A percentile compares a stretch with the other conserved stretches of the same genome.
phyloP scores from a whole-genome alignment of 2,888 invertebrate genomes.

The Eupithecia pulchellata region DNA sequence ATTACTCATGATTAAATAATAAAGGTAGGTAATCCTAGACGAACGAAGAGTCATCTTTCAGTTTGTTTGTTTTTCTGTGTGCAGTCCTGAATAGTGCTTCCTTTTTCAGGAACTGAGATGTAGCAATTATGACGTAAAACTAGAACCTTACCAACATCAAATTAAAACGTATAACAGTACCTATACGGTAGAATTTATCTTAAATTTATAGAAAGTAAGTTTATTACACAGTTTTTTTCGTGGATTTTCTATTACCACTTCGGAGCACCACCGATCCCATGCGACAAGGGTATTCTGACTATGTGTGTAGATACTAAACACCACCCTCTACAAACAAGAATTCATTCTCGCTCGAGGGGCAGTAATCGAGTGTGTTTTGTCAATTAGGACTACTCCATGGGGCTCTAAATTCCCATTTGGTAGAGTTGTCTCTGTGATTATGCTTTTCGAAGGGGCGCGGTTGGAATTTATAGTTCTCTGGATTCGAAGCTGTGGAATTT shows the following conservation, averaged over 20 bases:
- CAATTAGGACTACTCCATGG: conserved; percentile 72
- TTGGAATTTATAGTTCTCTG: conserved; percentile 76
- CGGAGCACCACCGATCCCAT: not conserved
- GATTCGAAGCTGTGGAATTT: conserved; percentile 47
- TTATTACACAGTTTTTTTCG: too few species aligned
- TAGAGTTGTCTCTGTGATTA: conserved; percentile 75
- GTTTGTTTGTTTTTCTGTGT: too few species aligned
- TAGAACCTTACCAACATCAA: too few species aligned
- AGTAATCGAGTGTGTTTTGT: conserved; percentile 74
- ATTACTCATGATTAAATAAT: too few species aligned
- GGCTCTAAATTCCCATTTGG: conserved; percentile 77
- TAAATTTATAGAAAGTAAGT: too few species aligned
- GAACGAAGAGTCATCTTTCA: too few species aligned
- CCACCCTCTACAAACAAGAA: conserved; percentile 8
- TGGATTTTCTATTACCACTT: not conserved
- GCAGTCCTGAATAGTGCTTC: too few species aligned
- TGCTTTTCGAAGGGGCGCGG: conserved; percentile 74
- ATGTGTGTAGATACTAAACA: not conserved
- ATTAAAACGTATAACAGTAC: too few species aligned
- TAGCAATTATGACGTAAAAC: too few species aligned
- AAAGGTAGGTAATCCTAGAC: too few species aligned
- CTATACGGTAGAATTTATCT: too few species aligned
- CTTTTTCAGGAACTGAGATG: too few species aligned
- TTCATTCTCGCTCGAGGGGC: conserved; percentile 38
- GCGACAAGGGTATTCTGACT: not conserved